Conservation (phyloP, 2,888 invertebrate species). For the Theodoxus fluviatilis region DNA sequence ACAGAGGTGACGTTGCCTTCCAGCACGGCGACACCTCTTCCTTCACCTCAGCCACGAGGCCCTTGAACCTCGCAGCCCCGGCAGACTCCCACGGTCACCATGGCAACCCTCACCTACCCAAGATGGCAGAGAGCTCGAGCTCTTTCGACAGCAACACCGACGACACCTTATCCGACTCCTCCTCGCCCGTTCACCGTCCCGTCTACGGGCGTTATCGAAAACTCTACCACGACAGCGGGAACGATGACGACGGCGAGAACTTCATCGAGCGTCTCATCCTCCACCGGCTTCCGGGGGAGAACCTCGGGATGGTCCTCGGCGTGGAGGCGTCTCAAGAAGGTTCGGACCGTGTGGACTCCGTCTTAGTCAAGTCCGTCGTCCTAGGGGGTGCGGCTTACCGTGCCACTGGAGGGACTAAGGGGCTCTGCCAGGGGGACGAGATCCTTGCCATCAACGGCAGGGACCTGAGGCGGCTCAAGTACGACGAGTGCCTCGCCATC, state of each 20-base stretch:
- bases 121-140: conserved; percentile 10
- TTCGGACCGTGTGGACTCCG: conserved; percentile 79
- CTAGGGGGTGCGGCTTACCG: conserved; percentile 57
- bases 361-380: conserved; percentile 73
- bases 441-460: conserved; percentile 85
- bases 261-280: conserved; percentile 74
- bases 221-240: neutral
- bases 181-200: neutral
- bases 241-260: neutral
- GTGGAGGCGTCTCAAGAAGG: conserved; percentile 90
- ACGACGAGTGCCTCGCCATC: conserved; percentile 87
- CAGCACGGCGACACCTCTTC: no score
- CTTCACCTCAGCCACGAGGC: no score
- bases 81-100: no score
- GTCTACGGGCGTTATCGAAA: neutral
- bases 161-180: neutral
- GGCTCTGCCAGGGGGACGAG: conserved; percentile 85
- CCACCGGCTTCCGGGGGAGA: conserved; percentile 85
- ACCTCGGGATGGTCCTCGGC: conserved; percentile 87
- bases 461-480: conserved; percentile 77
- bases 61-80: no score
- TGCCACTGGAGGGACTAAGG: conserved; percentile 47
- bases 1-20: no score
- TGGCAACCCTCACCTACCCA: conserved; percentile 1
- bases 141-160: conserved; percentile 24